Conservation (phyloP, 2,113 vertebrate genomes). For the Pseudois nayaur region DNA sequence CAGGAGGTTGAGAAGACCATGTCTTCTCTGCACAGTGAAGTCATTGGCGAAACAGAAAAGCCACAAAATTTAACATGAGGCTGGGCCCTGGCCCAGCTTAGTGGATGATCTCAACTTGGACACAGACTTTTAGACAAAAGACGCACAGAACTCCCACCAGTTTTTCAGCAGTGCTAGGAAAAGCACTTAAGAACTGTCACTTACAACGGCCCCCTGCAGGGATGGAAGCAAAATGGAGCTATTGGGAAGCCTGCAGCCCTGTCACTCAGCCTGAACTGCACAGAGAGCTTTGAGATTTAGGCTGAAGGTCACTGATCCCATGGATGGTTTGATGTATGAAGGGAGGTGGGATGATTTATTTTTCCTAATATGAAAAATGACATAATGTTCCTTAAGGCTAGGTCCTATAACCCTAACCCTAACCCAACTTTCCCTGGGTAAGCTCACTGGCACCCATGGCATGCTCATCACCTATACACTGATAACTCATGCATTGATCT, state of each 20-base stretch:
- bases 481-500: not conserved
- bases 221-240: not conserved
- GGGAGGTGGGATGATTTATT: not conserved
- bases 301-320: not conserved
- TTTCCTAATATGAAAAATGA: constrained; percentile 7
- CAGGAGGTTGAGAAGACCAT: not conserved
- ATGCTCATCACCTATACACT: not conserved
- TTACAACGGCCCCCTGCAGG: not conserved
- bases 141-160: not conserved
- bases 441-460: not conserved
- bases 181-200: not conserved
- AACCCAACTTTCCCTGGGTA: not conserved
- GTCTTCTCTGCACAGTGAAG: not conserved
- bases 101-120: constrained; percentile 45
- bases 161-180: not conserved
- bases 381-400: not conserved
- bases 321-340: not conserved
- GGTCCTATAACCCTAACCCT: not conserved
- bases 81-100: not conserved
- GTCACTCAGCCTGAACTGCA: not conserved
- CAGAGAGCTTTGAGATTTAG: not conserved
- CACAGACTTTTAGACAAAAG: constrained; percentile 19
- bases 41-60: not conserved
- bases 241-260: not conserved
- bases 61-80: not conserved